Percentiles rank a stretch among this genome's conserved stretches.
phyloP scores from a whole-genome alignment of 2,888 invertebrate species.

The Drosophila setosimentum region DNA sequence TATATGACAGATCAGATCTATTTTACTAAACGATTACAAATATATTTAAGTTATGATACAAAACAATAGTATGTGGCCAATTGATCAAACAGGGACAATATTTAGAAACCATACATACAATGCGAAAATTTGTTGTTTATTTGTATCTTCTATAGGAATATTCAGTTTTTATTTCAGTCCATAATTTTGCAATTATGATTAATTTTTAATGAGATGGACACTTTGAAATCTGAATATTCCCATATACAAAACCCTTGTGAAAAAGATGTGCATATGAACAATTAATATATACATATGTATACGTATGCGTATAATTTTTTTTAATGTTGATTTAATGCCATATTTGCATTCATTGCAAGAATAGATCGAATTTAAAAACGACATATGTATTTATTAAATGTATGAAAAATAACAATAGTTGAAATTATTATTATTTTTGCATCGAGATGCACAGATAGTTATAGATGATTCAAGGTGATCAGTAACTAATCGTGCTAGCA shows the following conservation, averaged over 20 bases:
- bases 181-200: not conserved
- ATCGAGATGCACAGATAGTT: constrained; percentile 29
- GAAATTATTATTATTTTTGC: constrained; percentile 10
- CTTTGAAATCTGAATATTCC: constrained; percentile 25
- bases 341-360: not conserved
- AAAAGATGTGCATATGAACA: constrained; percentile 29
- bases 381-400: constrained; percentile 17
- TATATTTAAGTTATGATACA: constrained; percentile 22
- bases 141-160: constrained; percentile 8
- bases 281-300: constrained; percentile 11
- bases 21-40: constrained; percentile 5
- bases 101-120: constrained; percentile 26
- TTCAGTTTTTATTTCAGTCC: constrained; percentile 14
- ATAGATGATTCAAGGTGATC: constrained; percentile 43
- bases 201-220: not conserved
- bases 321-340: not conserved
- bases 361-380: not conserved
- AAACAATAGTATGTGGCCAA: constrained; percentile 20
- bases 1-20: not conserved
- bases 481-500: constrained; percentile 45
- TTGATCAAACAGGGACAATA: constrained; percentile 18
- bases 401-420: constrained; percentile 18
- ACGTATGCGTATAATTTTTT: not conserved
- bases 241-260: constrained; percentile 1
- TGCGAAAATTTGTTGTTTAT: constrained; percentile 7